phyloP scores from a whole-genome alignment of 1,140 invertebrate genomes.

The Rhopalosiphum padi region DNA sequence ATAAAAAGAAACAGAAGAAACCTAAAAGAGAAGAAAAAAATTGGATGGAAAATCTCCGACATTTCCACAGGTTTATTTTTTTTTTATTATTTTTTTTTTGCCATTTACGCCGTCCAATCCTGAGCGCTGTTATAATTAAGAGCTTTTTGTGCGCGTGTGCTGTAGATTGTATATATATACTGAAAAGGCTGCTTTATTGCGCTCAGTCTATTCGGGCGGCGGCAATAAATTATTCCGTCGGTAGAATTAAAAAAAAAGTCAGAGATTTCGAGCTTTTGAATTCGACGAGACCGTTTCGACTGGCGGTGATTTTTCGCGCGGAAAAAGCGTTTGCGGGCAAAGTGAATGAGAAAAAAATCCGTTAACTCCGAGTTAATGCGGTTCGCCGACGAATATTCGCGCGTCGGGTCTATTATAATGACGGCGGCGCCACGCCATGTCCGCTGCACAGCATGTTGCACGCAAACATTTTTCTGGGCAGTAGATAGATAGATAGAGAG shows the following conservation, averaged over 20 bases:
- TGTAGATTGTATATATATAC: background rate
- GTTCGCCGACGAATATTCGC: background rate
- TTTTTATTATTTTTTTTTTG: background rate
- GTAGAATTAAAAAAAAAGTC: background rate
- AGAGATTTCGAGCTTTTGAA: slow-evolving; percentile 3
- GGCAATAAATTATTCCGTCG: background rate
- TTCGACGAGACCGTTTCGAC: background rate
- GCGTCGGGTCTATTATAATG: background rate
- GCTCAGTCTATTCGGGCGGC: background rate
- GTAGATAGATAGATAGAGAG: too few relatives aligned
- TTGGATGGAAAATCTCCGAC: background rate
- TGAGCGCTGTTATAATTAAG: slow-evolving; percentile 1
- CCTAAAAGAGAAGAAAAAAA: background rate
- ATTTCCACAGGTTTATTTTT: slow-evolving; percentile 13
- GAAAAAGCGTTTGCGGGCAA: background rate
- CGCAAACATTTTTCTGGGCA: background rate
- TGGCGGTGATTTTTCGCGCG: background rate
- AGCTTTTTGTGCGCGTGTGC: background rate
- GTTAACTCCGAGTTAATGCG: background rate
- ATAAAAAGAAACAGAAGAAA: background rate
- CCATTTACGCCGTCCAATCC: background rate
- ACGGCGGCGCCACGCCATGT: background rate
- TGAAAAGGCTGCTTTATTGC: background rate
- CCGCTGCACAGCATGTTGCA: background rate
- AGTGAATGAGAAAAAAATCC: background rate